phyloP scores from a whole-genome alignment of 1,140 invertebrate species.

The Scaptomyza montana region DNA sequence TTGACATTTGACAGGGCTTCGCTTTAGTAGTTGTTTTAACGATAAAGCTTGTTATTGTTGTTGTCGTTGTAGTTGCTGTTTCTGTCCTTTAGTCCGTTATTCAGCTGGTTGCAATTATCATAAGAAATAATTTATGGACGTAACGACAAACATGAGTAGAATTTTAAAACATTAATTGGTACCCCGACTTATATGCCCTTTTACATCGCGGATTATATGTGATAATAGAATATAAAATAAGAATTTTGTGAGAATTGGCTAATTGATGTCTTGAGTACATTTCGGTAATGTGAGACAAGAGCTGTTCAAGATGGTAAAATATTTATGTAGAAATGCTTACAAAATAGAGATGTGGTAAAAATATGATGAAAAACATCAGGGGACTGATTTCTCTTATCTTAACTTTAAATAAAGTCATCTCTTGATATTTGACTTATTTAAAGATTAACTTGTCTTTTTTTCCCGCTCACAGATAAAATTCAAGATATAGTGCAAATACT shows the following conservation, averaged over 20 bases:
- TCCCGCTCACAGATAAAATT: neutral
- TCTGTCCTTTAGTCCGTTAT: slow-evolving; percentile 36
- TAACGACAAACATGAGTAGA: slow-evolving; percentile 8
- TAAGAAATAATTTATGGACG: slow-evolving; percentile 72
- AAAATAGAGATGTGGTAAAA: too few species aligned
- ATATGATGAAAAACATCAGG: too few species aligned
- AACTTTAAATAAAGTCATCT: too few species aligned
- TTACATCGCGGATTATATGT: neutral
- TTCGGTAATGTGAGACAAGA: too few species aligned
- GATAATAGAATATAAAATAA: too few species aligned
- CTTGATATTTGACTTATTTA: neutral
- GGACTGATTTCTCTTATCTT: too few species aligned
- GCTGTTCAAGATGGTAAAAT: too few species aligned
- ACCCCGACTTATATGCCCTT: slow-evolving; percentile 11
- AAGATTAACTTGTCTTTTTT: too few species aligned
- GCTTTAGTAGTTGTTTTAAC: slow-evolving; percentile 28
- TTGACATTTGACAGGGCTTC: slow-evolving; percentile 31
- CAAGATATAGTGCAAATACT: slow-evolving; percentile 29
- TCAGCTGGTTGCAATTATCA: slow-evolving; percentile 67
- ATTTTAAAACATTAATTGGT: neutral
- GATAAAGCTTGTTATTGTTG: slow-evolving; percentile 35
- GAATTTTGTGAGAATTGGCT: too few species aligned
- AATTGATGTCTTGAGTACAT: too few species aligned
- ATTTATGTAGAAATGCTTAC: too few species aligned
- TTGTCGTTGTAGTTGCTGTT: slow-evolving; percentile 20